Evolutionary conservation across 2,888 invertebrate genomes (phyloP).

Genomic region (Thyatira batis): DNA sequence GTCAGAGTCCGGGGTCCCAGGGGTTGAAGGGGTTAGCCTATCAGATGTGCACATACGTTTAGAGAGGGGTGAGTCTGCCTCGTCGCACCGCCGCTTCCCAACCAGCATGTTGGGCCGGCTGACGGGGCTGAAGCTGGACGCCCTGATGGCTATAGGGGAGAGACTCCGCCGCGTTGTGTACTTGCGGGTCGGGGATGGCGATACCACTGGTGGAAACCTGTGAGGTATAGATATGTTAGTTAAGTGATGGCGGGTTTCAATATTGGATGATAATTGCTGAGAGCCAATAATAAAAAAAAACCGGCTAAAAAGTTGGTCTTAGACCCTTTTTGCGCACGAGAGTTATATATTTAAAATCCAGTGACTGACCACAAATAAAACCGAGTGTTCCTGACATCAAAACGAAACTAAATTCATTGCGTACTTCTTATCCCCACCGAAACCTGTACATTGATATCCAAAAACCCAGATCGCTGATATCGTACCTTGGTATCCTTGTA

Average conservation of each 20-base stretch:
- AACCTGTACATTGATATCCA: no score
- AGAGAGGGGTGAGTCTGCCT: slow-evolving; percentile 77
- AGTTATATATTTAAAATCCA: no score
- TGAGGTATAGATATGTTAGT: slow-evolving; percentile 6
- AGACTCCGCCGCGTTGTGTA: slow-evolving; percentile 92
- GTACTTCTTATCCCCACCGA: no score
- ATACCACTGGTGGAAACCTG: slow-evolving; percentile 83
- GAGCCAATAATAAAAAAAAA: no score
- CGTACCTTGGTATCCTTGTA: slow-evolving; percentile 74
- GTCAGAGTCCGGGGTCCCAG: slow-evolving; percentile 74
- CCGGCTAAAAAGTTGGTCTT: no score
- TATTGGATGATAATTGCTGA: no score
- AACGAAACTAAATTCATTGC: no score
- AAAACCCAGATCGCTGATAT: slow-evolving; percentile 5
- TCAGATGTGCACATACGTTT: slow-evolving; percentile 70
- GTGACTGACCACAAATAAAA: no score
- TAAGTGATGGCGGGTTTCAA: no score
- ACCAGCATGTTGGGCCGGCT: slow-evolving; percentile 76
- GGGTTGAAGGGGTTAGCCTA: slow-evolving; percentile 63
- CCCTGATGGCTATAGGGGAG: slow-evolving; percentile 93
- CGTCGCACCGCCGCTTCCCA: slow-evolving; percentile 85
- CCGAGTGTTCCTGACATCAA: no score
- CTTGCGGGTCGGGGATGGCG: slow-evolving; percentile 93
- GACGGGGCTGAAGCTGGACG: slow-evolving; percentile 87
- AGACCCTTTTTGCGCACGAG: no score